Evolutionary conservation across 2,888 invertebrate species (phyloP), one percentile per base, ranked within the genome.

Genomic region (Synanthedon formicaeformis): DNA sequence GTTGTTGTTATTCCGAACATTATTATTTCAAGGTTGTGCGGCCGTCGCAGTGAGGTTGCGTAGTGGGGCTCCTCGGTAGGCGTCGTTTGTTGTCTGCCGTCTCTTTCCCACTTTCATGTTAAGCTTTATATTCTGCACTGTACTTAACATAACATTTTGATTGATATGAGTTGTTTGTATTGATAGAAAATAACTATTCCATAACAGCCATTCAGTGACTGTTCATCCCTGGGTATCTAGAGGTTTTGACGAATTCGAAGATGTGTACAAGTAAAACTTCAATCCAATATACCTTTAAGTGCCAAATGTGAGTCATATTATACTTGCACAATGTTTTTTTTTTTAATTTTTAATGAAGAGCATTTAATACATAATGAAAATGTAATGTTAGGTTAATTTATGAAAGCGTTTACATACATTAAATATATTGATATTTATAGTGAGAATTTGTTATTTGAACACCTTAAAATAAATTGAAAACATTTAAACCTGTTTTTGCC

Each of bases 21-120:
- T 87, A 86, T 86, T 86, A 86, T 87, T 87, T 87, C 87, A 87
- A 87, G 87, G 87, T 87, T 86, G 86, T 77, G 76, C 79, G 81
- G 82, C 80, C 83, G 86, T 78, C 85, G 83, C 85, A 78, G 79
- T 82, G 81, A 84, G 80, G 82, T 85, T 85, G 83, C 84, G 83
- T 80, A 81, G 86, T 83, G 86, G 84, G 85, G 84, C 85, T 85
- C 86, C 82, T 80, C 85, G 81, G 78, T 81, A 81, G 84, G 83
- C 86, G 84, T 78, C 78, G 79, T 76, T 78, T 76, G 66, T 12
- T 50, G 34, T 75, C 76, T 78, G 71, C 73, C 85, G 81, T 82
- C 71, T 78, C 83, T 71, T 82, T 87, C 86, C 76, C 82, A 78
- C 74, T 83, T 78, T 78, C 79, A 76, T 82, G 75, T 77, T 76